A percentile compares a stretch with the other conserved stretches of the same genome.
Evolutionary conservation across 2,113 vertebrate genomes (phyloP).

Genomic region (Syngnathus typhle): DNA sequence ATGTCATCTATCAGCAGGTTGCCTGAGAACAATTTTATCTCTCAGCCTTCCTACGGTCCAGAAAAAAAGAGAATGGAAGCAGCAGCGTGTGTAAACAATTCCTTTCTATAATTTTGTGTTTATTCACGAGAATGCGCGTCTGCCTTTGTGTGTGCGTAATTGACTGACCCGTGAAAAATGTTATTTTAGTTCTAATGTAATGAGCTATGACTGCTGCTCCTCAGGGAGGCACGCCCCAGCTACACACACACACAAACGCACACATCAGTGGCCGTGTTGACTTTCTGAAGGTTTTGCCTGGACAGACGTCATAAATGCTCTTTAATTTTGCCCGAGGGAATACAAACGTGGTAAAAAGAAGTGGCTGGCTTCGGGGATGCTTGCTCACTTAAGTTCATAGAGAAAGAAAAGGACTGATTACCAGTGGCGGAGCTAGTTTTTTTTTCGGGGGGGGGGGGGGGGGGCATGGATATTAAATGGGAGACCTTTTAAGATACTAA

Average conservation of each 20-base stretch:
- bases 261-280: constrained; percentile 26
- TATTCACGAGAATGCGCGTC: neutral
- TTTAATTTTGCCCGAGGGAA: constrained; percentile 42
- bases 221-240: constrained; percentile 41
- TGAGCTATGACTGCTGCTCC: constrained; percentile 59
- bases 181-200: constrained; percentile 54
- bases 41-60: neutral
- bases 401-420: constrained; percentile 2
- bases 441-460: too few species aligned
- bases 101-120: constrained; percentile 1
- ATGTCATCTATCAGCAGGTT: neutral
- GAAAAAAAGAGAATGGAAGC: neutral
- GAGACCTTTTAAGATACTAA: too few species aligned
- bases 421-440: too few species aligned
- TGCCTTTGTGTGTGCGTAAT: constrained; percentile 5
- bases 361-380: constrained; percentile 17
- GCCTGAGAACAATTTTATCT: constrained; percentile 1
- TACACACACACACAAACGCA: constrained; percentile 29
- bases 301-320: constrained; percentile 38
- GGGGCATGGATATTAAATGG: too few species aligned
- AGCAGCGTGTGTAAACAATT: neutral
- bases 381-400: constrained; percentile 22
- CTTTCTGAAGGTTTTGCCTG: constrained; percentile 30
- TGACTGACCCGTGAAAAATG: constrained; percentile 49
- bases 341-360: constrained; percentile 10